Conservation (phyloP, 2,888 invertebrate genomes). For the Dryococelus australis region DNA sequence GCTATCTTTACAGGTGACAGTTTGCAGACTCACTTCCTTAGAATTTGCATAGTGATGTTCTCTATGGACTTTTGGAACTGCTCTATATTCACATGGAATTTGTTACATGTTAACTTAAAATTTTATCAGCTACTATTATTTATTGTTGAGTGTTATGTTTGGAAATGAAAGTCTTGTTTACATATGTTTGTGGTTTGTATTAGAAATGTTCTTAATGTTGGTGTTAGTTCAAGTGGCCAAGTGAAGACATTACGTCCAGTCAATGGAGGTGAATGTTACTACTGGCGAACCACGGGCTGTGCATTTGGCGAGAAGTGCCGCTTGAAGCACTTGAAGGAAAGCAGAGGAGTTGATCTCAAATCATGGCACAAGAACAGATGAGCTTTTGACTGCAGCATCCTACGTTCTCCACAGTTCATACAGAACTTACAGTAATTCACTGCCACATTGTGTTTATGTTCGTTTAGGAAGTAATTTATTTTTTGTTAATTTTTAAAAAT, state of each 20-base stretch:
- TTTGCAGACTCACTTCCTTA: too few relatives aligned
- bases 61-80: too few relatives aligned
- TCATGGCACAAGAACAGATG: conserved; percentile 56
- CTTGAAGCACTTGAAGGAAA: conserved; percentile 56
- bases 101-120: too few relatives aligned
- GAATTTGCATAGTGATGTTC: too few relatives aligned
- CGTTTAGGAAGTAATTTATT: not conserved
- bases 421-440: not conserved
- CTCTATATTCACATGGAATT: too few relatives aligned
- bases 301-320: conserved; percentile 58
- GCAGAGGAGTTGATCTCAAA: conserved; percentile 59
- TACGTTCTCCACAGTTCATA: not conserved
- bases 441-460: not conserved
- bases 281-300: conserved; percentile 61
- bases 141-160: too few relatives aligned
- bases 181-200: too few relatives aligned
- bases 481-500: not conserved
- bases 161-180: too few relatives aligned
- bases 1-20: too few relatives aligned
- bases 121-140: too few relatives aligned
- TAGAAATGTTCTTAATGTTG: not conserved
- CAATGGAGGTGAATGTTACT: conserved; percentile 60
- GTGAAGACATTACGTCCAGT: conserved; percentile 55
- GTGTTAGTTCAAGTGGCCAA: conserved; percentile 17
- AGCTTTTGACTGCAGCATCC: not conserved